Evolutionary conservation across 2,888 invertebrate genomes (phyloP).

Genomic region (Lithophane socia): DNA sequence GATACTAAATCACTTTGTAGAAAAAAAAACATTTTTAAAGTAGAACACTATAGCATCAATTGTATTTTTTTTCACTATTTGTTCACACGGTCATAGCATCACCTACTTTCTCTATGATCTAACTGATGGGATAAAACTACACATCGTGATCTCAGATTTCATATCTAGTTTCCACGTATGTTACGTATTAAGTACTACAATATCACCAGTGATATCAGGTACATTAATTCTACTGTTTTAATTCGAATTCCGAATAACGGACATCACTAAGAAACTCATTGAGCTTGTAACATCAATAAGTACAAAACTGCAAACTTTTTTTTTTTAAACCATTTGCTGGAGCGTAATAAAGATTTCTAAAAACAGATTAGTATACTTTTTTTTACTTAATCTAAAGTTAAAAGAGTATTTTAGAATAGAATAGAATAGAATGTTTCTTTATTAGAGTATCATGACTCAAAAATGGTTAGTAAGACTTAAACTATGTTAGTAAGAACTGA

Average conservation of each 20-base stretch:
- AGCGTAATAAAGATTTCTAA: conserved; percentile 30
- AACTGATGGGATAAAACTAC: conserved; percentile 64
- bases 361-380: conserved; percentile 10
- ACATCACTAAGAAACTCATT: background rate
- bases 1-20: background rate
- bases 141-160: conserved; percentile 40
- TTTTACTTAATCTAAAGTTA: background rate
- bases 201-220: background rate
- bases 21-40: conserved; percentile 43
- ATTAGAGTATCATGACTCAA: no score
- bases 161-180: conserved; percentile 33
- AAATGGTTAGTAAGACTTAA: no score
- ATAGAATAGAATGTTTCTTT: no score
- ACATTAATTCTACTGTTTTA: background rate
- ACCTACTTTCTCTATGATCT: conserved; percentile 75
- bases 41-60: conserved; percentile 48
- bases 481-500: no score
- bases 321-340: conserved; percentile 8
- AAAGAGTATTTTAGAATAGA: background rate
- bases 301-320: background rate
- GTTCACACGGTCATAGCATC: conserved; percentile 65
- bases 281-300: background rate
- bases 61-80: conserved; percentile 41
- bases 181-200: conserved; percentile 20
- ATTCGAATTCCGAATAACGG: background rate